phyloP scores from a whole-genome alignment of 2,113 vertebrate species.

The Crotalus tigris region DNA sequence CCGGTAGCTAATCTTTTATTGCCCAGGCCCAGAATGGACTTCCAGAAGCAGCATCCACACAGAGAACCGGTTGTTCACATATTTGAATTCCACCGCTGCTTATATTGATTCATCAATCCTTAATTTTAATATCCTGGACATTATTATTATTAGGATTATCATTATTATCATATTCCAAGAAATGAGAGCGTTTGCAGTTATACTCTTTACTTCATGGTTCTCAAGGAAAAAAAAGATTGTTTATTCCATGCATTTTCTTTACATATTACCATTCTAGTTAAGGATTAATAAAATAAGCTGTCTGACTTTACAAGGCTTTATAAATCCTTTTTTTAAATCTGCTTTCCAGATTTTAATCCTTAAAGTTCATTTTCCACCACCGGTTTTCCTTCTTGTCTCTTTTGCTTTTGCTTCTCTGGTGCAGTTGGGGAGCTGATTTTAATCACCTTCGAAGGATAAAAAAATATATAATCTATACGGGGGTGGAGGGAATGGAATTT shows the following conservation, averaged over 20 bases:
- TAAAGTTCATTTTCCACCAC: slow-evolving; percentile 10
- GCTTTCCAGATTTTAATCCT: slow-evolving; percentile 13
- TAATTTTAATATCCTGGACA: not conserved
- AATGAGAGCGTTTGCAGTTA: not conserved
- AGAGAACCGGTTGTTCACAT: no score
- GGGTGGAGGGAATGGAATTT: slow-evolving; percentile 21
- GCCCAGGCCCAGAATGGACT: no score
- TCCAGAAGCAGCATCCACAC: no score
- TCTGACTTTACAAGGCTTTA: not conserved
- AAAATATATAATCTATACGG: not conserved
- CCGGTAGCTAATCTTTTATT: no score
- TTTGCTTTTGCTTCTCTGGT: slow-evolving; percentile 41
- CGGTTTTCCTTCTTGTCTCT: slow-evolving; percentile 3
- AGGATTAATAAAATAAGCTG: not conserved
- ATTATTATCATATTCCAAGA: not conserved
- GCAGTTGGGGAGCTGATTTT: slow-evolving; percentile 71
- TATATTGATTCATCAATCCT: not conserved
- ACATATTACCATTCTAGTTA: not conserved
- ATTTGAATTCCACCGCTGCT: no score
- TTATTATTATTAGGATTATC: not conserved
- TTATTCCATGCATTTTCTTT: not conserved
- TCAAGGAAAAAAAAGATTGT: not conserved
- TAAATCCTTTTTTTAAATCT: not conserved
- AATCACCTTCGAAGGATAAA: slow-evolving; percentile 68
- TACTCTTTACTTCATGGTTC: not conserved